A percentile compares a stretch with the other conserved stretches of the same genome.
Evolutionary conservation across 2,113 vertebrate species (phyloP).

Genomic region (Platichthys flesus): DNA sequence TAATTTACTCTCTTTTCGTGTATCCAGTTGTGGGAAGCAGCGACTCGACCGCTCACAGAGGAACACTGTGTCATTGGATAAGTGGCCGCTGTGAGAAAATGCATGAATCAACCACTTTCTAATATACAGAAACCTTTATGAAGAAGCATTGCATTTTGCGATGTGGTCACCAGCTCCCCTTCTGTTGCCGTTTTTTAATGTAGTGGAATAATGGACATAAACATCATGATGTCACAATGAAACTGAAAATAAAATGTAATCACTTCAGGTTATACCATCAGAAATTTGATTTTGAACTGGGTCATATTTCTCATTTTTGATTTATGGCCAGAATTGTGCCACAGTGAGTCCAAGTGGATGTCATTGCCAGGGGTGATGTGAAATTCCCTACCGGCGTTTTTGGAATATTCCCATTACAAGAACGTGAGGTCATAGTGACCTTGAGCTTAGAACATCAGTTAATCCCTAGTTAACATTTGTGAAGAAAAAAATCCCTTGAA

Average conservation of each 20-base stretch:
- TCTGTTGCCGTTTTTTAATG: no score
- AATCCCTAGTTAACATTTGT: background rate
- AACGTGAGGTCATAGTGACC: background rate
- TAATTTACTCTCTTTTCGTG: constrained; percentile 40
- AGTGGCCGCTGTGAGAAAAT: constrained; percentile 35
- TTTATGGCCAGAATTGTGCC: background rate
- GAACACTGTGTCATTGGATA: constrained; percentile 6
- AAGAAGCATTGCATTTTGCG: background rate
- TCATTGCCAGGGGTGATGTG: background rate
- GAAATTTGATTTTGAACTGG: no score
- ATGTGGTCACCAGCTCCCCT: background rate
- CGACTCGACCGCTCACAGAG: constrained; percentile 16
- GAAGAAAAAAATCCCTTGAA: no score
- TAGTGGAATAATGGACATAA: no score
- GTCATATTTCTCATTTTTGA: background rate
- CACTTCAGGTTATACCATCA: background rate
- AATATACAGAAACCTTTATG: background rate
- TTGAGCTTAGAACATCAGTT: no score
- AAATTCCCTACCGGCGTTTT: background rate
- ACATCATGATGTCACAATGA: background rate
- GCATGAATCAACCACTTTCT: constrained; percentile 15
- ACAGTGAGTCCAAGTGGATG: background rate
- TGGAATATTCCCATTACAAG: no score
- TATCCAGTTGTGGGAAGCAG: constrained; percentile 11
- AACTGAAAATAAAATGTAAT: background rate